Conservation (phyloP, 2,888 invertebrate genomes). For the Noctuana brunneofusca region DNA sequence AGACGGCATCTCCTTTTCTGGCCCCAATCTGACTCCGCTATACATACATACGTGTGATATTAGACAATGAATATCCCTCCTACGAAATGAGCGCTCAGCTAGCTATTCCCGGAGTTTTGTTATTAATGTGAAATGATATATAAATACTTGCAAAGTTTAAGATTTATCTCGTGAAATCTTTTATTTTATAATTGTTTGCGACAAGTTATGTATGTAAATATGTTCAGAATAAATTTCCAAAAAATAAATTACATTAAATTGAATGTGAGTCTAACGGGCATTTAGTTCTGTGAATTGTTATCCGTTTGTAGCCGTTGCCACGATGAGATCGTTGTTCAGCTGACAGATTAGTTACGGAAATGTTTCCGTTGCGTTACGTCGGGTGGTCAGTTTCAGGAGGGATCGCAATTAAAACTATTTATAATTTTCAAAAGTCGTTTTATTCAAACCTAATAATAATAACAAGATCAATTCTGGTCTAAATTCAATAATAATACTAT, state of each 20-base stretch:
- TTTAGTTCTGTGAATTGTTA: constrained; percentile 1
- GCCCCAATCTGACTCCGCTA: constrained; percentile 31
- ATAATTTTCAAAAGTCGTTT: constrained; percentile 65
- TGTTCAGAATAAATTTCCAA: neutral
- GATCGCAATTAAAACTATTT: constrained; percentile 70
- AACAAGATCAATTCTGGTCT: constrained; percentile 20
- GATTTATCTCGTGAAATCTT: neutral
- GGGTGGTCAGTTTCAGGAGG: constrained; percentile 53
- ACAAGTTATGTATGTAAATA: constrained; percentile 3
- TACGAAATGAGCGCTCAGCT: constrained; percentile 35
- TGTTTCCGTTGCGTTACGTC: constrained; percentile 33
- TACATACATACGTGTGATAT: constrained; percentile 59
- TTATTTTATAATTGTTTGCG: neutral
- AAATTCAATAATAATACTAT: constrained; percentile 36
- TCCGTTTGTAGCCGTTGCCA: neutral
- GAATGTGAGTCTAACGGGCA: neutral
- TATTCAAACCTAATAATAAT: constrained; percentile 47
- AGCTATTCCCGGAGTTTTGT: constrained; percentile 10
- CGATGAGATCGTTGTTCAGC: constrained; percentile 10
- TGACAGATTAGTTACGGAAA: neutral
- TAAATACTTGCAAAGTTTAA: neutral
- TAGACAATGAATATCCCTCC: constrained; percentile 57
- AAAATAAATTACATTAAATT: neutral
- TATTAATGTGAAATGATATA: neutral
- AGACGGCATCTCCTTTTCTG: constrained; percentile 7